Conservation (phyloP, 2,888 invertebrate species). For the Rhopalosiphum nymphaeae region DNA sequence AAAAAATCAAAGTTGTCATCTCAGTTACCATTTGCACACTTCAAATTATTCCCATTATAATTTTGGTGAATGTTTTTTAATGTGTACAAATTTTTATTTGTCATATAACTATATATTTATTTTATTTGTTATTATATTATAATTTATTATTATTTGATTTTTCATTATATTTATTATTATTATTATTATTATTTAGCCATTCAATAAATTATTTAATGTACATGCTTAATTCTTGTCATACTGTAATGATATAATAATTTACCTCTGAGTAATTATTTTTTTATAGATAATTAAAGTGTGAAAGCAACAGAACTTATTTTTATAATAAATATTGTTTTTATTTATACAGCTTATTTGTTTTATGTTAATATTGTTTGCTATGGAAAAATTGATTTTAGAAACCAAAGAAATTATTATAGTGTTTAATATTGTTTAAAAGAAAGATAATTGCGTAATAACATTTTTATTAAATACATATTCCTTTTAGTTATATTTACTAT, state of each 20-base stretch:
- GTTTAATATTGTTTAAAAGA: slow-evolving; percentile 37
- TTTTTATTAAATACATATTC: slow-evolving; percentile 8
- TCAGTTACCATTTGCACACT: slow-evolving; percentile 56
- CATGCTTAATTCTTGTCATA: slow-evolving; percentile 32
- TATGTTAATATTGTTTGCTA: slow-evolving; percentile 6
- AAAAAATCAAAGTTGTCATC: slow-evolving; percentile 61
- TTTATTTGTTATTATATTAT: slow-evolving; percentile 43
- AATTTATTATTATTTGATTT: slow-evolving; percentile 21
- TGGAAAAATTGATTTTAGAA: slow-evolving; percentile 38
- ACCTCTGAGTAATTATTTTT: slow-evolving; percentile 46
- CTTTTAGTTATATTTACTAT: slow-evolving; percentile 34
- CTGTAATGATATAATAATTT: slow-evolving; percentile 32
- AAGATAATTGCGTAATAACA: neutral
- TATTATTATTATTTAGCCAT: slow-evolving; percentile 44
- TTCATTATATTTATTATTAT: slow-evolving; percentile 42
- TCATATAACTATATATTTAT: slow-evolving; percentile 12
- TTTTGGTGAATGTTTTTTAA: slow-evolving; percentile 47
- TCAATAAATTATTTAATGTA: slow-evolving; percentile 34
- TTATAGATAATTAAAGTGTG: slow-evolving; percentile 28
- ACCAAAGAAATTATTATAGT: slow-evolving; percentile 54
- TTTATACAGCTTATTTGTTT: slow-evolving; percentile 48
- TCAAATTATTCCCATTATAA: slow-evolving; percentile 48
- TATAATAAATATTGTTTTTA: slow-evolving; percentile 38
- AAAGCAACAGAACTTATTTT: slow-evolving; percentile 53
- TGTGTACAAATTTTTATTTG: slow-evolving; percentile 31